Evolutionary conservation across 2,113 vertebrate species (phyloP).

Genomic region (Pteruthius melanotis): DNA sequence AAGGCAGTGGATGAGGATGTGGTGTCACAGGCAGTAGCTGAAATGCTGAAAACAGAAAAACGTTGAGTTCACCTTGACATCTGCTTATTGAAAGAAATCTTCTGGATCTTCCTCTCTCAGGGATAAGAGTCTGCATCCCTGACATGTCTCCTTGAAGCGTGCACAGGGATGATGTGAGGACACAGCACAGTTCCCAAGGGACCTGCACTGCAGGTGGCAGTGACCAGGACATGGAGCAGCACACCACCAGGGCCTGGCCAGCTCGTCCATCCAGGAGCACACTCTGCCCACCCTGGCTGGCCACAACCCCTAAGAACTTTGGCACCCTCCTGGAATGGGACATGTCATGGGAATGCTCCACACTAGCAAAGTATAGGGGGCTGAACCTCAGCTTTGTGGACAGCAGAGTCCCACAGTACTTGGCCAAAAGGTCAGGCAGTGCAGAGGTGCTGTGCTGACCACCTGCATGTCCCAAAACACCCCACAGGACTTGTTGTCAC

Average conservation of each 20-base stretch:
- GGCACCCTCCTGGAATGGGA: background rate
- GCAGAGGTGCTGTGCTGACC: background rate
- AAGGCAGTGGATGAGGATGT: background rate
- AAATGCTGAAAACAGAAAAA: background rate
- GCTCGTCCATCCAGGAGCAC: rapidly evolving
- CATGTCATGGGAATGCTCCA: background rate
- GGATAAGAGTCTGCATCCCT: background rate
- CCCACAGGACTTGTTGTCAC: background rate
- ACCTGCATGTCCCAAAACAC: background rate
- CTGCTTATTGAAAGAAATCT: background rate
- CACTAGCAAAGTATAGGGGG: rapidly evolving
- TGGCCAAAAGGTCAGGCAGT: background rate
- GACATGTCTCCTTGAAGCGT: rapidly evolving
- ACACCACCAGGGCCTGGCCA: background rate
- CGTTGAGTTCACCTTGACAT: background rate
- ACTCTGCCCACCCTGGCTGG: background rate
- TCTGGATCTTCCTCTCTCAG: background rate
- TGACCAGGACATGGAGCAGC: background rate
- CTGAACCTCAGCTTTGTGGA: background rate
- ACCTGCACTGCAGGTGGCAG: background rate
- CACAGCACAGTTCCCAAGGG: background rate
- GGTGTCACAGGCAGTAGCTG: background rate
- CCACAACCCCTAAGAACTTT: background rate
- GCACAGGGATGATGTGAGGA: background rate
- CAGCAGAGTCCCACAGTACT: background rate